Evolutionary conservation across 2,797 vertebrate species (phyloP).

Genomic region (Lutjanus argentimaculatus): DNA sequence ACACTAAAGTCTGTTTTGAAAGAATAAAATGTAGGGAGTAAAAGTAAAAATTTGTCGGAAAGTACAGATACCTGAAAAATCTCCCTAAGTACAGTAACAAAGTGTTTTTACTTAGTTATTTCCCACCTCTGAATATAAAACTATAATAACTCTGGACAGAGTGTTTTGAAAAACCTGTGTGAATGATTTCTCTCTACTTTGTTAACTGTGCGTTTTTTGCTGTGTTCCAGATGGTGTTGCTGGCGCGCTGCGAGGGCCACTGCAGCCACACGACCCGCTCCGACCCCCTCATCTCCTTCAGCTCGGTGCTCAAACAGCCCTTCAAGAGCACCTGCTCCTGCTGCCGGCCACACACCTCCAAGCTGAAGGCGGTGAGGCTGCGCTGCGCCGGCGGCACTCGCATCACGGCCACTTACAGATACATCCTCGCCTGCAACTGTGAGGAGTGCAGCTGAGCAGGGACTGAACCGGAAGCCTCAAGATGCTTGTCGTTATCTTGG

Average conservation of each 20-base stretch:
- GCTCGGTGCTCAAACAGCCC: slow-evolving; percentile 95
- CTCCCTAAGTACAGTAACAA: too few species aligned
- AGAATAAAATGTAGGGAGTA: too few species aligned
- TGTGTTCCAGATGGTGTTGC: slow-evolving; percentile 92
- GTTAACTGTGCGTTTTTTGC: not conserved
- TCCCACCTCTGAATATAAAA: too few species aligned
- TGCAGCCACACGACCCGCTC: slow-evolving; percentile 96
- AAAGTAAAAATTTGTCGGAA: too few species aligned
- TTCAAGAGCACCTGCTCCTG: slow-evolving; percentile 96
- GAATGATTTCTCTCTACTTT: not conserved
- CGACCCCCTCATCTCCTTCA: slow-evolving; percentile 96
- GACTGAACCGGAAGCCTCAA: not conserved
- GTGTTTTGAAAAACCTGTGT: not conserved
- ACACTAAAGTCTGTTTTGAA: too few species aligned
- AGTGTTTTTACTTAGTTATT: too few species aligned
- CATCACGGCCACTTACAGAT: slow-evolving; percentile 97
- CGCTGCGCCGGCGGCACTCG: slow-evolving; percentile 93
- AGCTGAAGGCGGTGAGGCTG: slow-evolving; percentile 95
- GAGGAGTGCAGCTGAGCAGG: slow-evolving; percentile 93
- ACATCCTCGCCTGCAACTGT: slow-evolving; percentile 97
- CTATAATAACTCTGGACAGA: not conserved
- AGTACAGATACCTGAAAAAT: too few species aligned
- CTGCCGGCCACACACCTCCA: slow-evolving; percentile 97
- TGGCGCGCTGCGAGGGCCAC: slow-evolving; percentile 96
- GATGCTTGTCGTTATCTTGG: slow-evolving; percentile 44